Evolutionary conservation across 2,888 invertebrate species (phyloP).

Genomic region (Theretra japonica): DNA sequence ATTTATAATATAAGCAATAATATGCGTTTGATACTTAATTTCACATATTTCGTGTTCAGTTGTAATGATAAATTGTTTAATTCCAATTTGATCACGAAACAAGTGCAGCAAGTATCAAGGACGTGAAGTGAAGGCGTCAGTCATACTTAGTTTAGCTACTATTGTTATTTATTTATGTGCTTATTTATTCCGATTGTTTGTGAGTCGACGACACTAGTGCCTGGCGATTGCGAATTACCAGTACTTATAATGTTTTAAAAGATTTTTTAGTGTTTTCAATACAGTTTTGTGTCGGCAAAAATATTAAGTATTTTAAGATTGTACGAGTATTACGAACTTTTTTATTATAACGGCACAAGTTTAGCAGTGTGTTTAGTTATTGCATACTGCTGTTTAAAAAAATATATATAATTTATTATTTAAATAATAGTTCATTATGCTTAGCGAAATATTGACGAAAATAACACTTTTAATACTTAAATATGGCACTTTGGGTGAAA

Average conservation of each 20-base stretch:
- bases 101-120: neutral
- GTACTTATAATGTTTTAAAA: slow-evolving; percentile 42
- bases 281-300: slow-evolving; percentile 17
- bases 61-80: neutral
- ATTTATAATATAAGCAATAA: neutral
- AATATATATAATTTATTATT: neutral
- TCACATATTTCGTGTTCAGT: neutral
- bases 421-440: neutral
- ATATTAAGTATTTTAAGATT: neutral
- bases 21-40: slow-evolving; percentile 8
- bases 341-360: neutral
- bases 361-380: neutral
- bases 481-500: neutral
- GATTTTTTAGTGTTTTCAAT: slow-evolving; percentile 14
- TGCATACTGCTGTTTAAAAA: neutral
- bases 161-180: slow-evolving; percentile 32
- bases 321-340: neutral
- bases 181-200: slow-evolving; percentile 32
- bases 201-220: slow-evolving; percentile 32
- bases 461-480: neutral
- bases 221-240: slow-evolving; percentile 44
- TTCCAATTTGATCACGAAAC: neutral
- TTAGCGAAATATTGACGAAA: neutral
- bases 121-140: slow-evolving; percentile 1
- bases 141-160: slow-evolving; percentile 26